These are phyloP conservation scores for Gymnocheta viridis DNA, from an alignment of 2,888 invertebrate species.

Conservation along the genomic window DNA sequence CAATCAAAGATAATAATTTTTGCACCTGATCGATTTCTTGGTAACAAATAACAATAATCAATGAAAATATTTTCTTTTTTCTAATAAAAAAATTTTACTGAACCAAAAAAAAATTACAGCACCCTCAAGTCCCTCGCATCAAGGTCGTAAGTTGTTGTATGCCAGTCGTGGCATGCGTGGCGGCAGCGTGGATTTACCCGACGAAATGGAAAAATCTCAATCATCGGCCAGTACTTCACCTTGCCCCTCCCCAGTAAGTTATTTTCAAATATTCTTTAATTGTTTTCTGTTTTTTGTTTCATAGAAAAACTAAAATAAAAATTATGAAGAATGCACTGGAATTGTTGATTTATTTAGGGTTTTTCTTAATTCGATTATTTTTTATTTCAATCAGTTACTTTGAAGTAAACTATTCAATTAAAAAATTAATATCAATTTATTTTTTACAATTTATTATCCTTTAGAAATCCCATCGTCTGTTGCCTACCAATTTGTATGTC, in stretches of 20 bases:
- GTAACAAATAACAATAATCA: slow-evolving; percentile 18
- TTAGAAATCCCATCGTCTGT: slow-evolving; percentile 91
- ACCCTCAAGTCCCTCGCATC: slow-evolving; percentile 95
- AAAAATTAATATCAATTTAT: background rate
- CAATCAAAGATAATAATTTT: slow-evolving; percentile 23
- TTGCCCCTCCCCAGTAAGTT: slow-evolving; percentile 92
- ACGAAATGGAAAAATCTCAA: slow-evolving; percentile 94
- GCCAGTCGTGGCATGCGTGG: slow-evolving; percentile 91
- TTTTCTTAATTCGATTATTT: background rate
- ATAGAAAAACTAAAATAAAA: background rate
- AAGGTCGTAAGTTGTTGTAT: slow-evolving; percentile 89
- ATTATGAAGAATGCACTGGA: background rate
- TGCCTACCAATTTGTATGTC: slow-evolving; percentile 96
- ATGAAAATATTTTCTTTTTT: slow-evolving; percentile 24
- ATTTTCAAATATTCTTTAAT: slow-evolving; percentile 81
- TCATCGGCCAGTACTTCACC: slow-evolving; percentile 97
- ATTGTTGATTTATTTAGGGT: background rate
- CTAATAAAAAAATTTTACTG: background rate
- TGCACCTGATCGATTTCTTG: slow-evolving; percentile 1
- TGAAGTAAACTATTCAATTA: background rate
- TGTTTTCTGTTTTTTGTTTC: background rate
- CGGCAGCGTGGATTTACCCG: slow-evolving; percentile 96
- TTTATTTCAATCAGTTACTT: background rate
- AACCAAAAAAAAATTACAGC: slow-evolving; percentile 85
- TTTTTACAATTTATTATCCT: slow-evolving; percentile 15